Evolutionary conservation across 1,140 invertebrate genomes (phyloP).

Genomic region (Tenebrio molitor): DNA sequence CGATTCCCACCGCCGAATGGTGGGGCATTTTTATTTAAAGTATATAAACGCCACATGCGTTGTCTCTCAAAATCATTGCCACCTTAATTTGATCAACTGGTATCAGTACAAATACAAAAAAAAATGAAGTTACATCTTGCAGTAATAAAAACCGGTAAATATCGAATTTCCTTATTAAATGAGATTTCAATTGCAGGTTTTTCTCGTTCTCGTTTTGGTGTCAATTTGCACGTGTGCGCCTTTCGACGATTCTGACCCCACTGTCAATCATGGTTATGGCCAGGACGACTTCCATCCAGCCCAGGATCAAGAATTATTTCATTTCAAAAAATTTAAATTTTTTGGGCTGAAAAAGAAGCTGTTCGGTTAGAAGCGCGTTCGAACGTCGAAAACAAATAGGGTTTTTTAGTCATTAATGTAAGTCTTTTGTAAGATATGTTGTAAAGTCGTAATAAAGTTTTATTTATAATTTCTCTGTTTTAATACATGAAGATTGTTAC

Average conservation of each 20-base stretch:
- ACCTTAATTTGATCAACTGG: too few species aligned
- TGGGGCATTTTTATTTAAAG: conserved; percentile 11
- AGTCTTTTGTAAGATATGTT: too few species aligned
- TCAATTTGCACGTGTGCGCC: background rate
- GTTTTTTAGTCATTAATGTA: too few species aligned
- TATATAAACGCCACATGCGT: conserved; percentile 10
- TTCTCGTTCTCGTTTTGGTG: conserved; percentile 14
- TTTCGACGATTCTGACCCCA: conserved; percentile 17
- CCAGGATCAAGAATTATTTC: conserved; percentile 11
- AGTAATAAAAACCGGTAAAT: conserved; percentile 26
- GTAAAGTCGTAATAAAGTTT: conserved; percentile 32
- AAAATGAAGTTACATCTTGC: conserved; percentile 8
- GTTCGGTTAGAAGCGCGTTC: background rate
- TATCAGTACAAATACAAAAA: too few species aligned
- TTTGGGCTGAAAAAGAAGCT: conserved; percentile 8
- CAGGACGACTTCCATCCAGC: conserved; percentile 13
- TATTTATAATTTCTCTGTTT: conserved; percentile 4
- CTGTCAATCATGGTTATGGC: conserved; percentile 10
- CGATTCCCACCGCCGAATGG: conserved; percentile 14
- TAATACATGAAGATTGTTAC: conserved; percentile 1
- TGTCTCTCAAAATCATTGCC: conserved; percentile 24
- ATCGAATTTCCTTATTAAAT: background rate
- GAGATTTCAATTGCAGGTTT: conserved; percentile 16
- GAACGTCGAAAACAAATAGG: too few species aligned
- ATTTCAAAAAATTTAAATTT: conserved; percentile 11